Base-by-base conservation (phyloP, 2,113 vertebrate species). In the Rhinopithecus roxellana region DNA sequence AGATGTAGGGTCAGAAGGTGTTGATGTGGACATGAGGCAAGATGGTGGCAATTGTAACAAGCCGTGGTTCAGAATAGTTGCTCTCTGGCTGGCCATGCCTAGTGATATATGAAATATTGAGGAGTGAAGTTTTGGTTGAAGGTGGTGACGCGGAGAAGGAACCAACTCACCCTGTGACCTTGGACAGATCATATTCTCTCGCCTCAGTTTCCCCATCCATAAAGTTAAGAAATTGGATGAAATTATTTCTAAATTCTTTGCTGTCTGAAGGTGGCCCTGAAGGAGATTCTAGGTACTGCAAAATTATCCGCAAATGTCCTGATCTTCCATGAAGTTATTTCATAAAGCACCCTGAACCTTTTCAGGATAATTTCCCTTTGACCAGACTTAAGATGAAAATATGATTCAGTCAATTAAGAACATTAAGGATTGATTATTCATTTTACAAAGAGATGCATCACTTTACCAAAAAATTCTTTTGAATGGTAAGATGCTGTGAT, bases 171-270 rank as follows among this genome's bases (percentile, higher is more conserved):
- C 61, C 45, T 80, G 5, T 81, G 64, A 50, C 6, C 59, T 52
- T 92, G 45, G 38, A 23, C 52, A 79, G 83, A 32, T 64, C 13
- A 2, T 70, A 6, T 79, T 81, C 57, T 97, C 52, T 59, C 85
- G 7, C 13, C n/a, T 97, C 83, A 35, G 35, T 94, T 98, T 98
- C 64, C 45, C 30, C 48, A 57, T 82, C 90, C 77, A 59, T 85
- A 0, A 93, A 96, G 90, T 77, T 35, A 95, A 74, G 22, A 79
- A 32, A 59, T 61, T 0, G 0, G 0, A 87, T 88, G 55, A 79
- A 95, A 74, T 96, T 55, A 52, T 32, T 89, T 93, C 48, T 91
- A 11, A 77, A 43, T 80, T 95, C 16, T 38, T 5, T 77, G 48
- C 90, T 7, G 0, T 83, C 32, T 87, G 38, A 91, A 93, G 69